Evolutionary conservation across 2,888 invertebrate genomes (phyloP).

Genomic region (Melanargia galathea): DNA sequence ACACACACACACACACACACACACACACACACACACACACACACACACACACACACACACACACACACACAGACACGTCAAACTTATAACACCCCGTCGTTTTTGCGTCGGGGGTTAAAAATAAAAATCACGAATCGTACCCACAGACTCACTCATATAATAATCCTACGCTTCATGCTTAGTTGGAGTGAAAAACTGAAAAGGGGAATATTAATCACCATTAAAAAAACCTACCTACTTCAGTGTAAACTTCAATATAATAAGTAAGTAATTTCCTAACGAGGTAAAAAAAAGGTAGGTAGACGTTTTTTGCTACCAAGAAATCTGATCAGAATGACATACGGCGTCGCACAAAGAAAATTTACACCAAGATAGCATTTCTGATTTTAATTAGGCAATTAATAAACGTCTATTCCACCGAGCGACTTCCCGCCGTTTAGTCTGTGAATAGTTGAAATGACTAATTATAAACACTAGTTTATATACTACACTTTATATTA

Average conservation of each 20-base stretch:
- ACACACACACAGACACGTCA: no score
- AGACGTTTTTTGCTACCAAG: conserved; percentile 7
- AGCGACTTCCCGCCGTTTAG: conserved; percentile 28
- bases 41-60: no score
- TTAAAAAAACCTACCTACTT: neutral
- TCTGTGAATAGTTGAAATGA: conserved; percentile 11
- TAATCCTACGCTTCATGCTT: neutral
- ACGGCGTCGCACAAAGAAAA: conserved; percentile 15
- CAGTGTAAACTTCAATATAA: conserved; percentile 2
- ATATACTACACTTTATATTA: conserved; percentile 3
- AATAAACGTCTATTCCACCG: conserved; percentile 21
- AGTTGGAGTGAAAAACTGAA: neutral
- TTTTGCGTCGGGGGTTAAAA: no score
- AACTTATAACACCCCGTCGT: no score
- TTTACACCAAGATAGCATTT: conserved; percentile 21
- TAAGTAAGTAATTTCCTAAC: conserved; percentile 12
- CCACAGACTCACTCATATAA: no score
- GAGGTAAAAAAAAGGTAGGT: neutral
- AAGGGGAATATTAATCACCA: neutral
- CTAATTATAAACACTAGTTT: conserved; percentile 6
- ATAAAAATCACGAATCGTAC: neutral
- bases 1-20: no score
- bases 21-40: no score
- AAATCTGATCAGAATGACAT: conserved; percentile 21
- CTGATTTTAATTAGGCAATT: conserved; percentile 29